Evolutionary conservation across 2,113 vertebrate species (phyloP), one percentile per base, ranked within the genome.

Genomic region (Glaucomys volans): DNA sequence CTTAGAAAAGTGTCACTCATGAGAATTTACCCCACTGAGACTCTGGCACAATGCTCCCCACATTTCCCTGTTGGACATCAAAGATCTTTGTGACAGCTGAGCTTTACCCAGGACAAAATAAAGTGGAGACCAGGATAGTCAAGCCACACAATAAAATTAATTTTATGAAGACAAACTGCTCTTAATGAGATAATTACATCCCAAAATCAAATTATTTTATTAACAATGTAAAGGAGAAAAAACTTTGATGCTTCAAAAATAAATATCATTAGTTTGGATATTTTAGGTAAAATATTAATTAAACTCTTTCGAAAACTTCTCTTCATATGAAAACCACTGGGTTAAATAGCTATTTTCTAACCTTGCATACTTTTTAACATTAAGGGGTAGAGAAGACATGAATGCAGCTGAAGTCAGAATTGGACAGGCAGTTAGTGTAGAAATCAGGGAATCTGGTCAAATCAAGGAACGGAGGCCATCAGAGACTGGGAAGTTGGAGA

Each of bases 251-350:
- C 13, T 42, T 88, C 83, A 42, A 90, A 95, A 92, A 88, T 42
- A 64, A 75, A 71, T 85, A 81, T 24, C 64, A 76, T 79, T 83
- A 18, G 35, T 66, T 76, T 91, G 71, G 30, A 54, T 95, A 93
- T 89, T 87, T 96, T 42, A 37, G 80, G 26, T 47, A 87, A 94
- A 95, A 95, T 50, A 86, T n/a, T 75, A 84, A 85, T 74, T 79
- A 32, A 92, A 10, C 35, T 83, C 77, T 86, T 93, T 85, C 37
- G 82, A 57, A 90, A 75, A 26, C 28, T 90, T 91, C 16, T 92
- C 40, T 89, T 89, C 74, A 75, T 72, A 54, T 94, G 72, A 97
- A 96, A 95, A 91, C 2, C 77, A 90, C 18, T 44, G 12, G 10
- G 16, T 0, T 35, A 94, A 87, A 85, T 83, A 86, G 69, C 16